These are phyloP conservation scores for Sminthurinus aureus DNA, from an alignment of 2,888 invertebrate genomes.

Conservation along the genomic window DNA sequence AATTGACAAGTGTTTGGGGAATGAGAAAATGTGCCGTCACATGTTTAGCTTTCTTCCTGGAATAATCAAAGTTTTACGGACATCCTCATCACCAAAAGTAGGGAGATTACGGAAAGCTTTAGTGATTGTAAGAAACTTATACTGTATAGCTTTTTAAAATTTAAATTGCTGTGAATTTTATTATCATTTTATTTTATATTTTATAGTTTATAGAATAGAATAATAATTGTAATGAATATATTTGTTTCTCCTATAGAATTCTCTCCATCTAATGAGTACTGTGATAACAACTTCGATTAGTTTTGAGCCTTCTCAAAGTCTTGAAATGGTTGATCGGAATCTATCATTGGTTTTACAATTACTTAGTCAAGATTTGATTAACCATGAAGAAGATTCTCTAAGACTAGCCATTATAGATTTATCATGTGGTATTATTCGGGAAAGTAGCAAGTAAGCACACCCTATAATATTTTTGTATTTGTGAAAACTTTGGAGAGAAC, in stretches of 20 bases:
- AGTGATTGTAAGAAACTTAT: slow-evolving; percentile 37
- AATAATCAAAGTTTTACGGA: slow-evolving; percentile 45
- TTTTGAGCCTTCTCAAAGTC: not conserved
- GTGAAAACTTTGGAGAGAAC: too few relatives aligned
- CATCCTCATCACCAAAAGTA: slow-evolving; percentile 43
- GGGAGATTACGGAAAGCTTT: slow-evolving; percentile 43
- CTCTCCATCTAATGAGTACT: not conserved
- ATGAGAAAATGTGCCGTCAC: slow-evolving; percentile 36
- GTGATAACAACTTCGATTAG: not conserved
- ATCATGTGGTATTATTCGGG: not conserved
- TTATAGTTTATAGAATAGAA: not conserved
- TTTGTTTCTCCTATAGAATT: slow-evolving; percentile 20
- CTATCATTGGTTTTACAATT: not conserved
- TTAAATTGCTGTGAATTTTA: not conserved
- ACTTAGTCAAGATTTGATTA: slow-evolving; percentile 15
- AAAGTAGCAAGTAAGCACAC: not conserved
- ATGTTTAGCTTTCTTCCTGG: slow-evolving; percentile 56
- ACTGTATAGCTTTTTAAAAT: not conserved
- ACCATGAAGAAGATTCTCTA: slow-evolving; percentile 6
- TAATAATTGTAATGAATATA: not conserved
- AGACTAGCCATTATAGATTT: not conserved
- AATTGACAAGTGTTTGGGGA: slow-evolving; percentile 37
- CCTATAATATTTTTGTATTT: not conserved
- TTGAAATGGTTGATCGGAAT: slow-evolving; percentile 17
- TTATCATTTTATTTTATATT: not conserved